phyloP scores from a whole-genome alignment of 1,140 invertebrate genomes.

The Musca domestica region DNA sequence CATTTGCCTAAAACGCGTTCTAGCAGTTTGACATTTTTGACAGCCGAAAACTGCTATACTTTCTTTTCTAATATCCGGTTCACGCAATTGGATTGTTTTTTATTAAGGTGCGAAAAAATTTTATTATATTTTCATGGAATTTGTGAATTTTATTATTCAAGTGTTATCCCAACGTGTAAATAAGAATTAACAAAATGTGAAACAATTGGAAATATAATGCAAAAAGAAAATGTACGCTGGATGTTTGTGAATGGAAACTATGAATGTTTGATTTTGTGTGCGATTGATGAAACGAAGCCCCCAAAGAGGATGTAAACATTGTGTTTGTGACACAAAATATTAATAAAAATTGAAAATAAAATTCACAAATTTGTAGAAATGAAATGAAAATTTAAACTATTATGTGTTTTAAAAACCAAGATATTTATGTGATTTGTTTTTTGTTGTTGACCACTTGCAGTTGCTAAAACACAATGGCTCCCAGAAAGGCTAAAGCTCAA shows the following conservation, averaged over 20 bases:
- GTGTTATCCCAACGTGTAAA: neutral
- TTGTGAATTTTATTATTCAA: conserved; percentile 25
- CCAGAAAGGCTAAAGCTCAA: conserved; percentile 93
- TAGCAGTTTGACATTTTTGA: conserved; percentile 31
- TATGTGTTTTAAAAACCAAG: neutral
- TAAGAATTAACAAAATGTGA: neutral
- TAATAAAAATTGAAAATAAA: neutral
- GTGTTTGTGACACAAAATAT: neutral
- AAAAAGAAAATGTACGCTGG: neutral
- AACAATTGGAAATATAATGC: neutral
- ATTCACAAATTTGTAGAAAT: conserved; percentile 15
- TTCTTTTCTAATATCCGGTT: conserved; percentile 52
- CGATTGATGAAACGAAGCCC: neutral
- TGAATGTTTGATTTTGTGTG: neutral
- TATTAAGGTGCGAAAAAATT: conserved; percentile 20
- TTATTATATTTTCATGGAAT: conserved; percentile 16
- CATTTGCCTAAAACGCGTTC: neutral
- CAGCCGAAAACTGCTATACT: conserved; percentile 28
- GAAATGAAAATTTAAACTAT: neutral
- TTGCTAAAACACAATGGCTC: conserved; percentile 73
- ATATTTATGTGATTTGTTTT: conserved; percentile 6
- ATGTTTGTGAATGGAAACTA: neutral
- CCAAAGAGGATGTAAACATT: neutral
- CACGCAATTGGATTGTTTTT: conserved; percentile 45
- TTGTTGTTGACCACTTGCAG: conserved; percentile 10